Percentiles rank a stretch among this genome's conserved stretches.
These are phyloP conservation scores for Eclectus roratus DNA, from an alignment of 2,113 vertebrate species.

Conservation along the genomic window DNA sequence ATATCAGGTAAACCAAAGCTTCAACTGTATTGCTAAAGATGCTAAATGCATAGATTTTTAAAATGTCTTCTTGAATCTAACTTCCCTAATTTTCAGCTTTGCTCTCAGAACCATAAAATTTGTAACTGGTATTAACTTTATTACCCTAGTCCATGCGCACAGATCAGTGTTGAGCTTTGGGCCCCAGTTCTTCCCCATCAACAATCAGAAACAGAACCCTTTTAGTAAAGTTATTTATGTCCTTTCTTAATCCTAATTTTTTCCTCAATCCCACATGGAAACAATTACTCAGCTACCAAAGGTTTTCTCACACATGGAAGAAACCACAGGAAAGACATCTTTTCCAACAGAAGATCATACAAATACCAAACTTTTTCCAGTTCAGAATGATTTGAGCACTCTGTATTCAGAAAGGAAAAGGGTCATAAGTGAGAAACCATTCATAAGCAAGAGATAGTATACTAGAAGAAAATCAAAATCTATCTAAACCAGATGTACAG, in stretches of 20 bases:
- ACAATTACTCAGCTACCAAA: background rate
- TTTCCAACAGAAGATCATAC: background rate
- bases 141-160: background rate
- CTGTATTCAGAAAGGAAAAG: background rate
- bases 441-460: background rate
- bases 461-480: background rate
- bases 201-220: background rate
- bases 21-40: background rate
- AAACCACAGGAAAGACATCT: background rate
- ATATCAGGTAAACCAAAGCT: background rate
- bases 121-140: background rate
- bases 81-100: background rate
- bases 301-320: background rate
- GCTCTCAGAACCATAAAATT: background rate
- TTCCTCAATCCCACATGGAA: background rate
- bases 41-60: background rate
- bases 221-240: background rate
- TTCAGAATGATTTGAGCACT: background rate
- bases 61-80: background rate
- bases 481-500: background rate
- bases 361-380: background rate
- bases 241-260: background rate
- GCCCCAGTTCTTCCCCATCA: background rate
- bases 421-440: background rate
- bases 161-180: background rate